A percentile compares a stretch with the other conserved stretches of the same genome.
Conservation (phyloP, 2,888 invertebrate species). For the Enchytraeus crypticus region DNA sequence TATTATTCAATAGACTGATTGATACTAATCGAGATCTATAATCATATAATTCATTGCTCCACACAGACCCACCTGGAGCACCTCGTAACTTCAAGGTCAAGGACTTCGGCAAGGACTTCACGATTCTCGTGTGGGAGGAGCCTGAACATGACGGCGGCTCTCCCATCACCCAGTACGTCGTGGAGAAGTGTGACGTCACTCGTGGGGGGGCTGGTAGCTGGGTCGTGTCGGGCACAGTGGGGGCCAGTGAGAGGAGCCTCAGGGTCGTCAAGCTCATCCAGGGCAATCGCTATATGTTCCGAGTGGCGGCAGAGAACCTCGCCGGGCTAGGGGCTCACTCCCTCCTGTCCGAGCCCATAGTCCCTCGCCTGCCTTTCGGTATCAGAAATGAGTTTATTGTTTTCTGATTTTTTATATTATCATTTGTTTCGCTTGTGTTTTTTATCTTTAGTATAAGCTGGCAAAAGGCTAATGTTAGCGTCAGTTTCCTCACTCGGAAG, state of each 20-base stretch:
- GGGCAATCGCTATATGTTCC: conserved; percentile 56
- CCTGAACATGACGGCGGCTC: conserved; percentile 42
- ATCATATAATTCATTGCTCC: too few species aligned
- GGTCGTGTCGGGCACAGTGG: conserved; percentile 19
- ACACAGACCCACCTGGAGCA: conserved; percentile 22
- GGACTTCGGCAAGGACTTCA: conserved; percentile 26
- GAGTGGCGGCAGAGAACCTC: conserved; percentile 71
- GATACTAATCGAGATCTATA: too few species aligned
- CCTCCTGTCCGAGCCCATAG: conserved; percentile 64
- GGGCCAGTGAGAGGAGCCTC: conserved; percentile 45
- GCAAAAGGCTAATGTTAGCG: too few species aligned
- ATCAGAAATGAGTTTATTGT: neutral
- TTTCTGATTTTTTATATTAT: neutral
- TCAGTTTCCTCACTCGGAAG: too few species aligned
- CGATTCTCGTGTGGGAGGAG: conserved; percentile 40
- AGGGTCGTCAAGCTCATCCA: conserved; percentile 66
- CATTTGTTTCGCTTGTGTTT: neutral
- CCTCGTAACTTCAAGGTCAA: conserved; percentile 22
- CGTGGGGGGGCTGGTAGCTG: conserved; percentile 7
- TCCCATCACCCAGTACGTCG: conserved; percentile 37
- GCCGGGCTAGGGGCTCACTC: conserved; percentile 72
- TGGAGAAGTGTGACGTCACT: conserved; percentile 33
- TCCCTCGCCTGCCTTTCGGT: conserved; percentile 37
- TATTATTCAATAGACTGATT: too few species aligned
- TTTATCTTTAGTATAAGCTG: neutral